phyloP scores from a whole-genome alignment of 2,113 vertebrate species.

The Pan paniscus region DNA sequence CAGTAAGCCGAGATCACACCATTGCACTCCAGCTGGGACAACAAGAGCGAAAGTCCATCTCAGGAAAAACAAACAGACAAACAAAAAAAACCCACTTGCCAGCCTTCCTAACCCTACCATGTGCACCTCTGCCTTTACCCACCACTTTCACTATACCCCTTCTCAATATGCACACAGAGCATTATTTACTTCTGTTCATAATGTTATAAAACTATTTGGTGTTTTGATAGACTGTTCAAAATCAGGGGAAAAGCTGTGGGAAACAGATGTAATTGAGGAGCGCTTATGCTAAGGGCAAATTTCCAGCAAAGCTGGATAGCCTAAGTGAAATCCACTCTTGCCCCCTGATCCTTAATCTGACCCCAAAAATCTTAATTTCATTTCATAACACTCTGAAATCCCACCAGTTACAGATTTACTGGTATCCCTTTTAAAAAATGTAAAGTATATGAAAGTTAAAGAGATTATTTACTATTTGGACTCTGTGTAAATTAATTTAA shows the following conservation, averaged over 20 bases:
- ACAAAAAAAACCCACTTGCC: neutral
- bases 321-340: neutral
- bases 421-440: neutral
- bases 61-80: too few species aligned
- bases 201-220: neutral
- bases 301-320: constrained; percentile 1
- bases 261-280: neutral
- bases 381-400: constrained; percentile 32
- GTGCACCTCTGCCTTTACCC: neutral
- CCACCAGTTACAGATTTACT: constrained; percentile 2
- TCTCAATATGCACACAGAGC: constrained; percentile 1
- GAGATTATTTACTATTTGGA: neutral
- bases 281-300: constrained; percentile 14
- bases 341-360: neutral
- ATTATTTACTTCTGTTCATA: neutral
- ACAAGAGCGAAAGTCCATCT: too few species aligned
- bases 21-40: too few species aligned
- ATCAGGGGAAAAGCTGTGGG: constrained; percentile 9
- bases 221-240: neutral
- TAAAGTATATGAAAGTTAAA: neutral
- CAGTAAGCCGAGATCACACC: too few species aligned
- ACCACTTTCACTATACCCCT: neutral
- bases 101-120: neutral
- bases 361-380: neutral
- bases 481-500: neutral